Evolutionary conservation across 2,797 vertebrate genomes (phyloP).

Genomic region (Bovichtus variegatus): DNA sequence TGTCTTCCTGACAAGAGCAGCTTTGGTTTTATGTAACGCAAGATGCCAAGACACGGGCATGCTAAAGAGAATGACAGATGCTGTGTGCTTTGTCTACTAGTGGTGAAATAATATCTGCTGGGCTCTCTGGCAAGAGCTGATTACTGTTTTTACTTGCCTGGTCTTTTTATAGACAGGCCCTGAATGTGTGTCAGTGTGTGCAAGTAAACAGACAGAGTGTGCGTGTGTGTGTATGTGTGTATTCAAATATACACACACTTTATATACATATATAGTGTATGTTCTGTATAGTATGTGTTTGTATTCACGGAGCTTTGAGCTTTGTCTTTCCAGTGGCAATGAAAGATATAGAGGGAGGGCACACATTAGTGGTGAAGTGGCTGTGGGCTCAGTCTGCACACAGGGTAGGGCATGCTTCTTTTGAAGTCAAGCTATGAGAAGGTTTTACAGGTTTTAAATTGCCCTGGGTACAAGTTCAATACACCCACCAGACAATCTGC

Average conservation of each 20-base stretch:
- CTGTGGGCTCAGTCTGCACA: slow-evolving; percentile 41
- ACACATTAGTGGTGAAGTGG: slow-evolving; percentile 17
- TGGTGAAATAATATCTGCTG: slow-evolving; percentile 68
- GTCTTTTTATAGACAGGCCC: slow-evolving; percentile 69
- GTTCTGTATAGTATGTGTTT: slow-evolving; percentile 8
- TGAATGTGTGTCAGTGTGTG: slow-evolving; percentile 47
- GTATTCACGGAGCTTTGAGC: slow-evolving; percentile 1
- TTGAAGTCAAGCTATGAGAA: slow-evolving; percentile 47
- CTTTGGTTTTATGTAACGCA: slow-evolving; percentile 61
- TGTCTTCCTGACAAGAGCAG: slow-evolving; percentile 42
- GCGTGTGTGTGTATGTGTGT: not conserved
- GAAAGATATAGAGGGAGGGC: slow-evolving; percentile 27
- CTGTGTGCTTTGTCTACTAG: slow-evolving; percentile 64
- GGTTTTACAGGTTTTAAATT: slow-evolving; percentile 54
- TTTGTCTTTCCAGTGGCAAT: slow-evolving; percentile 17
- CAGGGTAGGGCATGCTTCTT: slow-evolving; percentile 33
- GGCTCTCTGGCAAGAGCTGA: slow-evolving; percentile 65
- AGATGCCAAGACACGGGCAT: slow-evolving; percentile 44
- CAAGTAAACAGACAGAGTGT: slow-evolving; percentile 16
- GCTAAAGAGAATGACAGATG: slow-evolving; percentile 75
- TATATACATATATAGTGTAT: not conserved
- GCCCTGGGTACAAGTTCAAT: slow-evolving; percentile 32
- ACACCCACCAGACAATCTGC: slow-evolving; percentile 27
- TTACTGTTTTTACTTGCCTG: slow-evolving; percentile 71
- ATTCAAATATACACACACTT: slow-evolving; percentile 8